phyloP scores from a whole-genome alignment of 2,888 invertebrate species.

The Drosophila emarginata region DNA sequence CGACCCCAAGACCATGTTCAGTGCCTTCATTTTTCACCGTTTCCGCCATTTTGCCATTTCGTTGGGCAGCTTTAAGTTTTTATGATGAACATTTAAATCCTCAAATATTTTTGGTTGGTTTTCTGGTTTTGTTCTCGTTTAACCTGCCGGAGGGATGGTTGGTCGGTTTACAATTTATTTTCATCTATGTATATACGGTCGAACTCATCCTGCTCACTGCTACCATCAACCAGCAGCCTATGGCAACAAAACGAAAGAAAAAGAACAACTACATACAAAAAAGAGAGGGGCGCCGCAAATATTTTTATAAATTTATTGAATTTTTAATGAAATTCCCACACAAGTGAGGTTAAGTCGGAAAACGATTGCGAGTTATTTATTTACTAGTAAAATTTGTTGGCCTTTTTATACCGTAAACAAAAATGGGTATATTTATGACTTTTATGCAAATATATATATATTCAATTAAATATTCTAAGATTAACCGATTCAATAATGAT shows the following conservation, averaged over 20 bases:
- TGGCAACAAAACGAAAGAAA: slow-evolving; percentile 16
- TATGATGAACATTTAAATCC: slow-evolving; percentile 1
- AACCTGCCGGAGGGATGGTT: slow-evolving; percentile 12
- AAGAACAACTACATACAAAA: not conserved
- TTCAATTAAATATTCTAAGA: no score
- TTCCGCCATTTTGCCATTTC: slow-evolving; percentile 32
- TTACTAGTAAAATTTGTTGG: slow-evolving; percentile 20
- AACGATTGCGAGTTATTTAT: slow-evolving; percentile 18
- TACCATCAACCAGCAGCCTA: slow-evolving; percentile 22
- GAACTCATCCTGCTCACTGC: not conserved
- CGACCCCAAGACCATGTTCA: slow-evolving; percentile 26
- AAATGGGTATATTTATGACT: not conserved
- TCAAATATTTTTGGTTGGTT: not conserved
- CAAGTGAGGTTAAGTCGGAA: not conserved
- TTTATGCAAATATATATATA: no score
- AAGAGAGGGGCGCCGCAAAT: not conserved
- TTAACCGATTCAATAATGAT: no score
- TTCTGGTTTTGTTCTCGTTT: slow-evolving; percentile 1
- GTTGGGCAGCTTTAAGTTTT: slow-evolving; percentile 16
- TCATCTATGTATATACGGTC: slow-evolving; percentile 16
- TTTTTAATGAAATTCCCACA: slow-evolving; percentile 37
- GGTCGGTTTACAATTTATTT: slow-evolving; percentile 34
- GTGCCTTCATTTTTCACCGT: not conserved
- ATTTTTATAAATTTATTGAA: slow-evolving; percentile 46
- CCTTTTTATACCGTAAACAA: not conserved